Percentiles rank a stretch among this genome's conserved stretches.
These are phyloP conservation scores for Erythrocebus patas DNA, from an alignment of 2,113 vertebrate genomes.

Conservation along the genomic window DNA sequence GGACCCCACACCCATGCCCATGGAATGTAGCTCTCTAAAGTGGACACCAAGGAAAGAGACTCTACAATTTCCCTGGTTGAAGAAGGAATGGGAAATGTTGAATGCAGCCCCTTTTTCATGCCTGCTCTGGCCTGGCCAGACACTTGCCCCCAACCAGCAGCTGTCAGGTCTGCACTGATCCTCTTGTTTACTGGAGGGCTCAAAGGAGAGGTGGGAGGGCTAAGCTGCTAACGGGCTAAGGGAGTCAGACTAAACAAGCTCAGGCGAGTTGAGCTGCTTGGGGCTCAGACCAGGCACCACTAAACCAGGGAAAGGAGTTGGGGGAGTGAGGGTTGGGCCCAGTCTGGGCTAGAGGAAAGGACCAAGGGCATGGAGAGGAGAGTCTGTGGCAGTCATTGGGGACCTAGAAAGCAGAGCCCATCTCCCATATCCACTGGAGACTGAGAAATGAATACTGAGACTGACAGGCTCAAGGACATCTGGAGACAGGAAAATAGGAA, in stretches of 20 bases:
- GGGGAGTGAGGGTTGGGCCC: neutral
- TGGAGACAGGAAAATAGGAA: neutral
- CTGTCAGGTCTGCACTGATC: slow-evolving; percentile 67
- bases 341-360: neutral
- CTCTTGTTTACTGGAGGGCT: slow-evolving; percentile 73
- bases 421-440: neutral
- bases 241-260: slow-evolving; percentile 73
- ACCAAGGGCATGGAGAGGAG: neutral
- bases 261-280: slow-evolving; percentile 2
- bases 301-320: slow-evolving; percentile 31
- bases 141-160: slow-evolving; percentile 54
- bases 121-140: slow-evolving; percentile 31
- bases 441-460: neutral
- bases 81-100: neutral
- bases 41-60: neutral
- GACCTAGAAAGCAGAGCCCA: neutral
- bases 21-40: neutral
- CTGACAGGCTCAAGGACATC: neutral
- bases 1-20: neutral
- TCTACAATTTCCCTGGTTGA: neutral
- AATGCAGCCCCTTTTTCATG: neutral
- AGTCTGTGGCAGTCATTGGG: neutral
- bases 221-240: slow-evolving; percentile 72
- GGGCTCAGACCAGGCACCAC: slow-evolving; percentile 34
- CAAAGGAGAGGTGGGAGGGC: slow-evolving; percentile 44